Base-by-base conservation (phyloP, 2,888 invertebrate species). In the Biston stratarius region DNA sequence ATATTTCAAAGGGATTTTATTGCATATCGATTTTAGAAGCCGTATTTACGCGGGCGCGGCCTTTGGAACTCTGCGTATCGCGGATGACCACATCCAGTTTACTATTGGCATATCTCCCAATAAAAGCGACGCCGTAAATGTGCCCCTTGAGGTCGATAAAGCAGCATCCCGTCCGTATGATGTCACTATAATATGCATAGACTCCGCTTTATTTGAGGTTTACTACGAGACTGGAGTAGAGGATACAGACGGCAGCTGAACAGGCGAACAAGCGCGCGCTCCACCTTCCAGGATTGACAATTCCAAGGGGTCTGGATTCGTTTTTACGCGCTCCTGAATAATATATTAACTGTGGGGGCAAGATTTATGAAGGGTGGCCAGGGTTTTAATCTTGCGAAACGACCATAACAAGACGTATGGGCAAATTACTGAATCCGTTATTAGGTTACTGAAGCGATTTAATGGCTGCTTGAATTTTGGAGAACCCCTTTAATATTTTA, bases 111-210 rank as follows among this genome's bases (percentile, higher is more conserved):
- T 84, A 86, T 83, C 80, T 83, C 79, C 83, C 86, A 80, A 89
- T 91, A 90, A 91, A 91, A 87, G 81, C 78, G 74, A 75, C 75
- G 83, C 85, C 78, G 84, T 88, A 89, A 91, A 92, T 78, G 78
- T 73, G 80, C 82, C 92, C 90, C 90, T 79, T 73, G 87, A 78
- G 88, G 75, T 80, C 78, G 80, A 89, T 92, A 91, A 91, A 91
- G 82, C 86, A 87, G 87, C 85, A 81, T 82, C 78, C 80, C 77
- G 80, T 74, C 87, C 87, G 83, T 86, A 92, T 93, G 89, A 92
- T 92, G 90, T 87, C 89, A 89, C 91, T 94, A 80, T 89, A 91
- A 90, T 91, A 94, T 94, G 93, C 91, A 94, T 92, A 85, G 92
- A 89, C 81, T 85, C 86, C 87, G 88, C 87, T 92, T 92, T 92